These are phyloP conservation scores for Ceuthmochares aereus DNA, from an alignment of 2,113 vertebrate species.

Conservation along the genomic window DNA sequence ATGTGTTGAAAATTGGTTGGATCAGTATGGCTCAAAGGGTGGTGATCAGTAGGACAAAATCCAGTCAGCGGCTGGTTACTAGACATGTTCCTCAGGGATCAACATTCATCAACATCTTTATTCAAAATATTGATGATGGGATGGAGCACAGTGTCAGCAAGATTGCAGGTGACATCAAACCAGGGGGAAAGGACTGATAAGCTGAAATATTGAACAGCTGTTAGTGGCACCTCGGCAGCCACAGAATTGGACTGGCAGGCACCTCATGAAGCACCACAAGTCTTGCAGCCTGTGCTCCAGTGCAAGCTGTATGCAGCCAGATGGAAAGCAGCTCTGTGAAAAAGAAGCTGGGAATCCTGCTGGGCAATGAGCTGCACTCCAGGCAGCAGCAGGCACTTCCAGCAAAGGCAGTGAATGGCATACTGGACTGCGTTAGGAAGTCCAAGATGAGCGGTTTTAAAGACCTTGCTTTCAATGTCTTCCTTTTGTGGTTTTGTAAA, in stretches of 20 bases:
- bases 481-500: neutral
- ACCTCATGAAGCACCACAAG: neutral
- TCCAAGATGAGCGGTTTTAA: neutral
- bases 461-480: neutral
- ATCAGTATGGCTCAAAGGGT: neutral
- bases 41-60: neutral
- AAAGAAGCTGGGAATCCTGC: neutral
- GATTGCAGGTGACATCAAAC: neutral
- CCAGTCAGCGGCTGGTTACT: neutral
- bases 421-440: neutral
- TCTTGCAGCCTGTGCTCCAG: neutral
- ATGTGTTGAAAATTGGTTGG: neutral
- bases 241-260: neutral
- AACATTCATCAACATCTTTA: neutral
- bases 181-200: neutral
- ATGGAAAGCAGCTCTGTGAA: neutral
- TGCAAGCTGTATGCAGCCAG: neutral
- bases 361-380: accelerated
- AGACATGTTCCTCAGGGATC: neutral
- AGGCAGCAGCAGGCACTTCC: neutral
- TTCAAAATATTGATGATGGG: accelerated
- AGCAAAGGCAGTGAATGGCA: neutral
- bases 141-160: neutral
- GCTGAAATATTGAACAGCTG: neutral
- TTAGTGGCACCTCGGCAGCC: neutral